Base-by-base conservation (phyloP, 2,113 vertebrate genomes). In the Antechinus flavipes region DNA sequence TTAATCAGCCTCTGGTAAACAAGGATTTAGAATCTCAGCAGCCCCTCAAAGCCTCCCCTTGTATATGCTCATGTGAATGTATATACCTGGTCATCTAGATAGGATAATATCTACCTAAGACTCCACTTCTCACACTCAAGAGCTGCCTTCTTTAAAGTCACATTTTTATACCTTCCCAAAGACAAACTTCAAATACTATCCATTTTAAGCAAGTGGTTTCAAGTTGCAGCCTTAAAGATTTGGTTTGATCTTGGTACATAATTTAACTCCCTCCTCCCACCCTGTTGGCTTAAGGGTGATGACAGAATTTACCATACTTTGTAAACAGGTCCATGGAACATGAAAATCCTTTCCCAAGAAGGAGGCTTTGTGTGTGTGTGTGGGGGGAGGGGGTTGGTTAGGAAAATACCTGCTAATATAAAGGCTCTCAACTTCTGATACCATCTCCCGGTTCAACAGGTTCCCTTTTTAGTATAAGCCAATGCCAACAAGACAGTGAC, bases 211-310 rank as follows among this genome's bases (percentile, higher is more conserved):
- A 95, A 96, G 93, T 93, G 97, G 96, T 98, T 98, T 98, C 98
- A 97, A 97, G 96, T 97, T 97, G 94, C 97, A 98, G 97, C 95
- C 97, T 98, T 98, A 97, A 97, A 98, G 97, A 93, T 98, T 97
- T 98, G 98, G 68, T 68, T 89, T 98, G 97, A 98, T 96, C 98
- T 98, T 97, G 97, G 96, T 97, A 97, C 95, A 98, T 97, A 97
- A 96, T 98, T 96, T 98, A 97, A 95, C 96, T 93, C 97, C 97
- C 97, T 95, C 96, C 23, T 90, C 96, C 96, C 84, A 35, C 94
- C 92, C 97, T 98, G 96, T 92, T 96, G 93, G 95, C 96, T 97
- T 1, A 35, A 97, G 97, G 91, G 89, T 94, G 91, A 96, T 93
- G 91, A 98, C 0, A 2, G 97, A 98, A 92, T 94, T 93, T 94